Percentiles rank a stretch among this genome's conserved stretches.
These are phyloP conservation scores for Cartodere bifasciata DNA, from an alignment of 2,888 invertebrate genomes.

Conservation along the genomic window DNA sequence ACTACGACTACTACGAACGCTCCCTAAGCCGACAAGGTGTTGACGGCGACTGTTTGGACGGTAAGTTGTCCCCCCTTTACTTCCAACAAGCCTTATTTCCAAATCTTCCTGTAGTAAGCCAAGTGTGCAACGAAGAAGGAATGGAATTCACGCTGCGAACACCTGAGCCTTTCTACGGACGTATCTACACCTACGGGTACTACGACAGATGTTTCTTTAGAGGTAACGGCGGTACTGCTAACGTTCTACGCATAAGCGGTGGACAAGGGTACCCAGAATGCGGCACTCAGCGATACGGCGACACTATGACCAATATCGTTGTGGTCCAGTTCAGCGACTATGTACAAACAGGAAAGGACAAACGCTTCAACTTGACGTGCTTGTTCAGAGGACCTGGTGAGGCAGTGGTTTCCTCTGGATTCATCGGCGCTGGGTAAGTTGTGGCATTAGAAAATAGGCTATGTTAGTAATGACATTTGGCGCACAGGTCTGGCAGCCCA, in stretches of 20 bases:
- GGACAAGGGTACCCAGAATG: conserved; percentile 90
- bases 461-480: background rate
- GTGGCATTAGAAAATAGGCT: background rate
- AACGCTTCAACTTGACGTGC: conserved; percentile 86
- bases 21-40: conserved; percentile 57
- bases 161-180: conserved; percentile 78
- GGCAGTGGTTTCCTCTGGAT: conserved; percentile 84
- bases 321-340: conserved; percentile 90
- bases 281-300: conserved; percentile 76
- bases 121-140: conserved; percentile 85
- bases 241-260: conserved; percentile 74
- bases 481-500: conserved; percentile 70
- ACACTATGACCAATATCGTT: conserved; percentile 87
- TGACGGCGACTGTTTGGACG: conserved; percentile 72
- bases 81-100: background rate
- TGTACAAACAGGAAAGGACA: conserved; percentile 82
- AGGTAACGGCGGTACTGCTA: conserved; percentile 75
- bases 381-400: conserved; percentile 84
- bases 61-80: conserved; percentile 35
- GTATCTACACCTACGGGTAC: conserved; percentile 85
- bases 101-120: conserved; percentile 51
- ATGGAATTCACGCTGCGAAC: conserved; percentile 86
- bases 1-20: conserved; percentile 76
- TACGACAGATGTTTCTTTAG: conserved; percentile 86
- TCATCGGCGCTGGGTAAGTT: conserved; percentile 69